These are phyloP conservation scores for Dallia pectoralis DNA, from an alignment of 2,797 vertebrate species.

Conservation along the genomic window DNA sequence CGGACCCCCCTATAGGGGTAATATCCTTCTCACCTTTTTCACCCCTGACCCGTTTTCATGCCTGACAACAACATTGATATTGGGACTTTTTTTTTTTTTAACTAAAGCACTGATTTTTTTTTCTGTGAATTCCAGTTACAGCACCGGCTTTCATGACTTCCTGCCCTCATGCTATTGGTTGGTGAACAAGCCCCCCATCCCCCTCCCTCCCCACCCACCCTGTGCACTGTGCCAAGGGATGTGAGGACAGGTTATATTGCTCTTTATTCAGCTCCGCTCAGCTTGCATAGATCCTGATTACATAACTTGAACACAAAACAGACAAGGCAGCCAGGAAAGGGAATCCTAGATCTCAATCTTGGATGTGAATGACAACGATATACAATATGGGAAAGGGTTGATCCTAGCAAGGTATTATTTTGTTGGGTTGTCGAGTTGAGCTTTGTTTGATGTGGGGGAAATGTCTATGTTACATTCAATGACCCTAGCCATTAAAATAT, in stretches of 20 bases:
- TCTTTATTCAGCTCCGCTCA: conserved; percentile 51
- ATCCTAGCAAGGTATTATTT: conserved; percentile 26
- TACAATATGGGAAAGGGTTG: conserved; percentile 42
- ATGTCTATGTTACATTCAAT: background rate
- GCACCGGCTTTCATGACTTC: background rate
- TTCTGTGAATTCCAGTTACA: too few relatives aligned
- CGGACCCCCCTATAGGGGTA: too few relatives aligned
- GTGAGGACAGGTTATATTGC: conserved; percentile 48
- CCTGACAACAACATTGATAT: too few relatives aligned
- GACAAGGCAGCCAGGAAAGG: background rate
- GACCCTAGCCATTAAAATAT: background rate
- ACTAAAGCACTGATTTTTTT: too few relatives aligned
- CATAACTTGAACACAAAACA: conserved; percentile 51
- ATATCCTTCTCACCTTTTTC: too few relatives aligned
- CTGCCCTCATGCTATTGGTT: background rate
- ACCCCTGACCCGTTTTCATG: too few relatives aligned
- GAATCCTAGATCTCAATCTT: conserved; percentile 7
- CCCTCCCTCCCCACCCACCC: conserved; percentile 55
- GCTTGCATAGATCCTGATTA: conserved; percentile 57
- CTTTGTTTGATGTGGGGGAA: background rate
- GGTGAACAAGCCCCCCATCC: conserved; percentile 36
- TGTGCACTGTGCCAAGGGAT: conserved; percentile 46
- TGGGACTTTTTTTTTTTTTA: too few relatives aligned
- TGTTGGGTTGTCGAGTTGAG: background rate
- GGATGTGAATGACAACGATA: conserved; percentile 21